Percentiles rank a stretch among this genome's conserved stretches.
Evolutionary conservation across 2,797 vertebrate genomes (phyloP).

Genomic region (Myiotriccus ornatus): DNA sequence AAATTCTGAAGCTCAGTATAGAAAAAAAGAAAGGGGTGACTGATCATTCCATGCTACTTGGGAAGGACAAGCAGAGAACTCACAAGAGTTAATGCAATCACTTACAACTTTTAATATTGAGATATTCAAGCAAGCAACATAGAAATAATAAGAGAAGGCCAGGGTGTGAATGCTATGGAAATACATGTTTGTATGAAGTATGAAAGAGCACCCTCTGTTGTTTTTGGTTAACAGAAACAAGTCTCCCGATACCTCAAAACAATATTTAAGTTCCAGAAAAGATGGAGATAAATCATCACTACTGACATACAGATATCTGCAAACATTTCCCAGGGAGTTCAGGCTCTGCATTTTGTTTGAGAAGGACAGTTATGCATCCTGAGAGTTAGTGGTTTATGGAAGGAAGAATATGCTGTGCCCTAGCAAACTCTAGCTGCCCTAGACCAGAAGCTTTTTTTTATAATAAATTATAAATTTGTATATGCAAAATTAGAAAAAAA

Average conservation of each 20-base stretch:
- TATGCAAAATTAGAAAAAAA: neutral
- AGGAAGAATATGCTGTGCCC: neutral
- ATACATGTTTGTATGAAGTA: neutral
- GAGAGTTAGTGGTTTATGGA: neutral
- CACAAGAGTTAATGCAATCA: neutral
- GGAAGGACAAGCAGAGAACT: neutral
- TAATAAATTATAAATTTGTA: neutral
- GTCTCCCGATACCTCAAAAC: neutral
- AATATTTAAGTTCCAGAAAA: slow-evolving; percentile 5
- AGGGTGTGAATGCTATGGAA: neutral
- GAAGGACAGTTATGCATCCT: neutral
- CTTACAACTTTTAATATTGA: slow-evolving; percentile 24
- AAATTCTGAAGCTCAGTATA: neutral
- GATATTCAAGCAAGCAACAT: neutral
- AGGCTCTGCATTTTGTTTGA: neutral
- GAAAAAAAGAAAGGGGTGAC: neutral
- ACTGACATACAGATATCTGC: neutral
- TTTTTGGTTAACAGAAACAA: slow-evolving; percentile 46
- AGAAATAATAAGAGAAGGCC: slow-evolving; percentile 14
- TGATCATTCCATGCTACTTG: neutral
- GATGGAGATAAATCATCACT: neutral
- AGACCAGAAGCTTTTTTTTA: neutral
- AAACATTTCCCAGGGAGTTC: neutral
- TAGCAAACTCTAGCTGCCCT: neutral
- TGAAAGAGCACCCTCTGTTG: slow-evolving; percentile 59